Base-by-base conservation (phyloP, 2,888 invertebrate genomes). In the Hypselothyrea guttata region DNA sequence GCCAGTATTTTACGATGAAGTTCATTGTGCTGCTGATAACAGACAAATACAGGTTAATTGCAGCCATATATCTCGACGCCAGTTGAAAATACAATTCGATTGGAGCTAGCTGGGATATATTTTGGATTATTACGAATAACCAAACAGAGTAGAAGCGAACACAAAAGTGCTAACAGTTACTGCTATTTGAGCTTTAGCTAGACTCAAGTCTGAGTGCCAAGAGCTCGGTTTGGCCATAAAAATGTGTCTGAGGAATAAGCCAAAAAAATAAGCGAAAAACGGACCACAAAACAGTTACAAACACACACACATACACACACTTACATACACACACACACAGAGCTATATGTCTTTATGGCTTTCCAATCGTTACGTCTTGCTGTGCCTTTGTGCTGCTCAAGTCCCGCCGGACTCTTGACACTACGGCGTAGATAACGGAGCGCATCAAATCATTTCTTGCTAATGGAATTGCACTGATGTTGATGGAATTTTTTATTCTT, bases 391-490 rank as follows among this genome's bases (percentile, higher is more conserved):
- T 41, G 47, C 78, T 59, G 53, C 45, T 52, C 22, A 7, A 42
- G 47, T 73, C 52, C 46, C 31, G 28, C 37, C 37, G 62, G 51
- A 48, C 70, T 31, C 58, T 73, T 63, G 45, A 63, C 55, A 55
- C 63, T 46, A 52, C 46, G 47, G 48, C 46, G 47, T 44, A 42
- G 63, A 71, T 60, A 64, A 57, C 53, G 51, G 57, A 64, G 68
- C 75, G 71, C 85, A 71, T 76, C 71, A 79, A 83, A 85, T 85
- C 86, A 85, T 85, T 86, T 81, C 65, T 67, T 61, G 83, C 84
- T 86, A 84, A 86, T 86, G 87, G 82, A 84, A 85, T 84, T 79
- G 84, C 86, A 71, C 52, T 69, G 71, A 69, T 78, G 82, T 78
- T 86, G 84, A 86, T 82, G 82, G 84, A 71, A 67, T 75, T 73